Conservation (phyloP, 2,888 invertebrate species). For the Sphinx pinastri region DNA sequence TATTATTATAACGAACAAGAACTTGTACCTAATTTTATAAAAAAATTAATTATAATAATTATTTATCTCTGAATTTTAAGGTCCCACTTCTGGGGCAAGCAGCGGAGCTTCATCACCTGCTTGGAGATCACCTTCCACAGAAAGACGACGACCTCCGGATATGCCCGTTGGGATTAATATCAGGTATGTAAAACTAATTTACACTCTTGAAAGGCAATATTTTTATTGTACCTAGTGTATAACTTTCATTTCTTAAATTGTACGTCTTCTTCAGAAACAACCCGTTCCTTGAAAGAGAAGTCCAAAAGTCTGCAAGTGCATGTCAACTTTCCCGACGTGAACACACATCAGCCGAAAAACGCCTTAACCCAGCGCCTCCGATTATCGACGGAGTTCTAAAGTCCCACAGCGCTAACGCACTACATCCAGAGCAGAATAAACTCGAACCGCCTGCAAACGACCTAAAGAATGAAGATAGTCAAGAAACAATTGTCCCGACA, state of each 20-base stretch:
- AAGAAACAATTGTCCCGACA: conserved; percentile 62
- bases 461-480: conserved; percentile 57
- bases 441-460: conserved; percentile 39
- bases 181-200: conserved; percentile 50
- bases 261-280: conserved; percentile 65
- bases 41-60: no score
- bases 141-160: conserved; percentile 82
- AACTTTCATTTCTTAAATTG: neutral
- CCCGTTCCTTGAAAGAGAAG: conserved; percentile 82
- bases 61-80: conserved; percentile 41
- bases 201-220: neutral
- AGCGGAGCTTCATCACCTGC: conserved; percentile 87
- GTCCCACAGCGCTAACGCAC: conserved; percentile 74
- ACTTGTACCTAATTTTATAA: neutral
- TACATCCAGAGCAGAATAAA: conserved; percentile 62
- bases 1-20: neutral
- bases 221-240: neutral
- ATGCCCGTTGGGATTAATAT: conserved; percentile 80
- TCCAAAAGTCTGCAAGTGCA: conserved; percentile 87
- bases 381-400: conserved; percentile 70
- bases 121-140: conserved; percentile 86
- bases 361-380: conserved; percentile 54
- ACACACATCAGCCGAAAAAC: conserved; percentile 61
- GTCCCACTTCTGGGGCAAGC: conserved; percentile 77
- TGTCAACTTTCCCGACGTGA: conserved; percentile 77